Percentiles rank a stretch among this genome's conserved stretches.
These are phyloP conservation scores for Spinus pinus DNA, from an alignment of 2,797 vertebrate genomes.

Conservation along the genomic window DNA sequence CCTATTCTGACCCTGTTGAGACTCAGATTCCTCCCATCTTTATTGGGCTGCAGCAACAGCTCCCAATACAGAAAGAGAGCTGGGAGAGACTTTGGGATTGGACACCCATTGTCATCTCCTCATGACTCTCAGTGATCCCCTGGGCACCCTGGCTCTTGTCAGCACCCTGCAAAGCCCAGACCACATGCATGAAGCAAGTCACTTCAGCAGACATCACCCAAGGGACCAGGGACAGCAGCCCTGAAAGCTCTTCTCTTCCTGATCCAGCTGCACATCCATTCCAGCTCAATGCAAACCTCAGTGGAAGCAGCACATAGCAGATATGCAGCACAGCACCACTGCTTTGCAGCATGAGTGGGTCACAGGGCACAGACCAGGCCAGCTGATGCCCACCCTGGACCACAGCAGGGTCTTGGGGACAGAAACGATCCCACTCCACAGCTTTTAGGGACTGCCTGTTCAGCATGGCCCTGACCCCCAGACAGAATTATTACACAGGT, in stretches of 20 bases:
- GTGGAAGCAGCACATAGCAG: neutral
- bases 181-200: neutral
- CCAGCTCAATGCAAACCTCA: neutral
- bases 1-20: neutral
- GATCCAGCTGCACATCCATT: neutral
- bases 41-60: neutral
- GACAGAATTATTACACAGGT: neutral
- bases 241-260: neutral
- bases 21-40: neutral
- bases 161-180: neutral
- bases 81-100: neutral
- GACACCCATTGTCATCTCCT: neutral
- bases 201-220: neutral
- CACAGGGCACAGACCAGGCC: neutral
- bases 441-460: neutral
- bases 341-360: accelerated
- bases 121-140: neutral
- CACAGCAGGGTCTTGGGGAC: accelerated
- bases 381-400: neutral
- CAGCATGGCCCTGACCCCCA: neutral
- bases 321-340: neutral
- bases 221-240: neutral
- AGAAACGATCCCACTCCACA: neutral
- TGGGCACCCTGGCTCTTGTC: neutral
- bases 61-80: neutral